These are phyloP conservation scores for Eurypyga helias DNA, from an alignment of 2,113 vertebrate species.

Conservation along the genomic window DNA sequence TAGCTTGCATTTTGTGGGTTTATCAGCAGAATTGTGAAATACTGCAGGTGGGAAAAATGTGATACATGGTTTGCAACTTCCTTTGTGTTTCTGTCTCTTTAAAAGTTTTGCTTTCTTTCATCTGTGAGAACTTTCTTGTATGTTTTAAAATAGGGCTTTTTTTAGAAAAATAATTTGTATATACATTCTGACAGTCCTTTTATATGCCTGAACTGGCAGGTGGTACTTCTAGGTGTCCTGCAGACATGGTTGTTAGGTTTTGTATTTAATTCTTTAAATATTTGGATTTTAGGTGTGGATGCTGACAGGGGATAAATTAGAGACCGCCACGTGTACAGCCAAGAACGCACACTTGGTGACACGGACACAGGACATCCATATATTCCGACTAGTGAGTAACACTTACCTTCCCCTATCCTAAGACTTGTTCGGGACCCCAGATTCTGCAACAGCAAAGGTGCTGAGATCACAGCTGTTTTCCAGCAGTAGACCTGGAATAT, in stretches of 20 bases:
- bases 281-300: constrained; percentile 91
- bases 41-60: constrained; percentile 15
- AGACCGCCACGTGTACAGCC: constrained; percentile 95
- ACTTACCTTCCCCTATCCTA: neutral
- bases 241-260: neutral
- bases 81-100: neutral
- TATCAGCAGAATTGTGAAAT: constrained; percentile 46
- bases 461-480: neutral
- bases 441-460: neutral
- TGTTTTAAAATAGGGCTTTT: neutral
- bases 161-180: neutral
- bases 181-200: neutral
- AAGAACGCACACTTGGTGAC: constrained; percentile 98
- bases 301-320: constrained; percentile 96
- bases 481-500: neutral
- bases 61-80: neutral
- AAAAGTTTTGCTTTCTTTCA: neutral
- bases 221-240: neutral
- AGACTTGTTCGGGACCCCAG: neutral
- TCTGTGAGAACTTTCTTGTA: neutral
- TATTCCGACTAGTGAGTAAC: constrained; percentile 89
- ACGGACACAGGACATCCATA: constrained; percentile 93
- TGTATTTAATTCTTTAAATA: neutral
- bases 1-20: neutral
- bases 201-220: neutral